Percentiles rank a stretch among this genome's conserved stretches.
phyloP scores from a whole-genome alignment of 2,797 vertebrate species.

The Danionella dracula region DNA sequence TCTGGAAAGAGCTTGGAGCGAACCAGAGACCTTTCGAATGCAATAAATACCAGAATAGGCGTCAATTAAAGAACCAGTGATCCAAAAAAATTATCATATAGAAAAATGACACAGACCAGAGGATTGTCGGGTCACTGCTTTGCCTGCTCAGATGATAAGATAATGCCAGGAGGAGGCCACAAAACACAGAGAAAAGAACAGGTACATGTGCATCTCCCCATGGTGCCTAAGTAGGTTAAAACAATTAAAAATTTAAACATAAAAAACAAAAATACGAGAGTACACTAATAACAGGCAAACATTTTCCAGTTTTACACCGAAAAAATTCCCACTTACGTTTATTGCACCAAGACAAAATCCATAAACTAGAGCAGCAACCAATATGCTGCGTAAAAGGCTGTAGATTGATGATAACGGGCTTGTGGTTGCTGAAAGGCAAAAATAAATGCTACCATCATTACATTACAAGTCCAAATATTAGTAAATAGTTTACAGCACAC shows the following conservation, averaged over 20 bases:
- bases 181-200: slow-evolving; percentile 87
- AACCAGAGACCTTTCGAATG: slow-evolving; percentile 75
- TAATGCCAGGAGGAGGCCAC: slow-evolving; percentile 81
- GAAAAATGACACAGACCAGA: slow-evolving; percentile 76
- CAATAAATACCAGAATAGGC: neutral
- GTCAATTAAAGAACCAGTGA: neutral
- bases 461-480: too few relatives aligned
- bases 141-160: slow-evolving; percentile 89
- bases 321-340: slow-evolving; percentile 65
- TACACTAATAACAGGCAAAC: too few relatives aligned
- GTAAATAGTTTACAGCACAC: neutral
- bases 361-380: slow-evolving; percentile 79
- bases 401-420: slow-evolving; percentile 85
- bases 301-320: neutral
- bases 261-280: too few relatives aligned
- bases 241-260: slow-evolving; percentile 5
- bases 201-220: slow-evolving; percentile 89
- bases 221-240: slow-evolving; percentile 70
- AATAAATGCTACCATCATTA: neutral
- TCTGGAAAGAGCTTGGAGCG: slow-evolving; percentile 82
- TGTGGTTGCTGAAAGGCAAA: slow-evolving; percentile 73
- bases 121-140: slow-evolving; percentile 84
- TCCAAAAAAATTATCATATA: too few relatives aligned
- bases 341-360: slow-evolving; percentile 87
- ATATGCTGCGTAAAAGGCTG: slow-evolving; percentile 79